Conservation (phyloP, 2,888 invertebrate genomes). For the Xestia sexstrigata region DNA sequence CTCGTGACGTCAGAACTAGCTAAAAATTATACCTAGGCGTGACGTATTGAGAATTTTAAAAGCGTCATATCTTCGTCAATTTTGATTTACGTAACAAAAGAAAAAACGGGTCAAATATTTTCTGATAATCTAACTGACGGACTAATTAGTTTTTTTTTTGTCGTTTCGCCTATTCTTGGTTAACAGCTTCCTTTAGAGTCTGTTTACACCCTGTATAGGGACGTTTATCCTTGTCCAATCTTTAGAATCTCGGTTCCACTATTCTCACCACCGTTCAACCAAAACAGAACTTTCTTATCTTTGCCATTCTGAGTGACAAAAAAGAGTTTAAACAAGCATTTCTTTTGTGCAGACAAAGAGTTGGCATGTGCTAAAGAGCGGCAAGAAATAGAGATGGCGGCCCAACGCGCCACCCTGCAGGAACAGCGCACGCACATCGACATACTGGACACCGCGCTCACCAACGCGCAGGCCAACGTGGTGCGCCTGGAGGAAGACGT, state of each 20-base stretch:
- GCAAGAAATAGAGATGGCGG: slow-evolving; percentile 97
- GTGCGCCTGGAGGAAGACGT: slow-evolving; percentile 97
- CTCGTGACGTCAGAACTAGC: no score
- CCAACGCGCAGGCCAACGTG: slow-evolving; percentile 97
- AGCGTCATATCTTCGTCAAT: no score
- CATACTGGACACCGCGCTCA: slow-evolving; percentile 97
- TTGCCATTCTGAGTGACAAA: not conserved
- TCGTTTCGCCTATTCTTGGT: no score
- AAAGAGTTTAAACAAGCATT: not conserved
- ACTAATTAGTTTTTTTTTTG: no score
- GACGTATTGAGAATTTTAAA: no score
- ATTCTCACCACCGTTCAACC: not conserved
- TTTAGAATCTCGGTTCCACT: not conserved
- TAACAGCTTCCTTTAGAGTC: no score
- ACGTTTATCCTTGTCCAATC: no score
- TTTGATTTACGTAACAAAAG: no score
- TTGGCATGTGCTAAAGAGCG: slow-evolving; percentile 96
- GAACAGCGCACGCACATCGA: slow-evolving; percentile 98
- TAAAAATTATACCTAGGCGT: no score
- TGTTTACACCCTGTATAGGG: no score
- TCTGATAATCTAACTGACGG: no score
- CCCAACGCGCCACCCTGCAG: slow-evolving; percentile 96
- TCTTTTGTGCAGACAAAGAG: slow-evolving; percentile 94
- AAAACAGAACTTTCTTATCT: not conserved
- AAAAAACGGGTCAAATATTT: no score